These are phyloP conservation scores for Camponotus vicinus DNA, from an alignment of 1,140 invertebrate species.

Conservation along the genomic window DNA sequence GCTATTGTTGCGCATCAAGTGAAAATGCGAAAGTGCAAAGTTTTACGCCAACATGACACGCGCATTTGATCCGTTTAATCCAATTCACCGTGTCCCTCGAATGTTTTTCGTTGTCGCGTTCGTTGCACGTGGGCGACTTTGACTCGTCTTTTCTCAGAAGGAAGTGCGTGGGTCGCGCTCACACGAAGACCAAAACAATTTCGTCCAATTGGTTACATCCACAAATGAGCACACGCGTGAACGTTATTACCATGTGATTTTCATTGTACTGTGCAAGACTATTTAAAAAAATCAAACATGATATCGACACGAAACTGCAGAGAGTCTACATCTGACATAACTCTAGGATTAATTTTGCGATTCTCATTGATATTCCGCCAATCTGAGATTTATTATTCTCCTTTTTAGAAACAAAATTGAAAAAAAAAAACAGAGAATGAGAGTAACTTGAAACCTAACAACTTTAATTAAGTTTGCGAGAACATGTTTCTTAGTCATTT, in stretches of 20 bases:
- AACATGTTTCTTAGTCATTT: not conserved
- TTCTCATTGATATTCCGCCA: not conserved
- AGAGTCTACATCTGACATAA: not conserved
- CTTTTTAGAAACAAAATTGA: not conserved
- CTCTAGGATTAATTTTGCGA: not conserved
- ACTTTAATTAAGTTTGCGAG: not conserved
- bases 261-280: not conserved
- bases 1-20: constrained; percentile 28
- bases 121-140: constrained; percentile 45
- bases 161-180: constrained; percentile 68
- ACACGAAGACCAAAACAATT: constrained; percentile 55
- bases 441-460: no score
- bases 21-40: constrained; percentile 46
- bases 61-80: constrained; percentile 47
- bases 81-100: constrained; percentile 44
- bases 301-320: not conserved
- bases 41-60: constrained; percentile 34
- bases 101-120: constrained; percentile 51
- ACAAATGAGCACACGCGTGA: constrained; percentile 45
- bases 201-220: constrained; percentile 75
- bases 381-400: not conserved
- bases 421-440: not conserved
- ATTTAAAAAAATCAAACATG: constrained; percentile 1
- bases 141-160: constrained; percentile 60
- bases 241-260: not conserved